phyloP scores from a whole-genome alignment of 1,140 invertebrate species.

The Leptinotarsa lineolata region DNA sequence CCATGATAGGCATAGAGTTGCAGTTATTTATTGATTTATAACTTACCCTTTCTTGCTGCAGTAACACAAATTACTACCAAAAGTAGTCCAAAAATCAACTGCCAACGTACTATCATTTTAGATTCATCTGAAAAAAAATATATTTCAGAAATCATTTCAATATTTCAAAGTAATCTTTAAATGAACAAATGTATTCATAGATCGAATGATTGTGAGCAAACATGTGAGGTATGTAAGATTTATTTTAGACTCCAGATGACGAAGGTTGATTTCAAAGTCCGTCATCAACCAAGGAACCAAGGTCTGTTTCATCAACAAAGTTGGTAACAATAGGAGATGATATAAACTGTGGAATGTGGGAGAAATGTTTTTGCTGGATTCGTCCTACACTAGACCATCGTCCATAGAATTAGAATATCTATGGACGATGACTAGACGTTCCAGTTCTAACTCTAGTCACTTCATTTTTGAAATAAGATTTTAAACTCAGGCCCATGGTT shows the following conservation, averaged over 20 bases:
- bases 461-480: too few species aligned
- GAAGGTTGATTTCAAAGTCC: too few species aligned
- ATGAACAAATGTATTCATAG: background rate
- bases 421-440: too few species aligned
- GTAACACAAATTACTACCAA: slow-evolving; percentile 26
- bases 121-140: slow-evolving; percentile 32
- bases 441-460: too few species aligned
- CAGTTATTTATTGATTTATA: background rate
- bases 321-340: too few species aligned
- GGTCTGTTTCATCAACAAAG: too few species aligned
- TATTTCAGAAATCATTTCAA: background rate
- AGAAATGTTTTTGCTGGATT: too few species aligned
- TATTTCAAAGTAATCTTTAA: background rate
- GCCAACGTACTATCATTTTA: slow-evolving; percentile 40
- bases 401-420: too few species aligned
- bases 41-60: slow-evolving; percentile 32
- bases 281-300: too few species aligned
- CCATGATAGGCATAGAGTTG: background rate
- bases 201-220: background rate
- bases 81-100: slow-evolving; percentile 32
- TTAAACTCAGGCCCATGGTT: too few species aligned
- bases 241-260: background rate
- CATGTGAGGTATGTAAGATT: background rate
- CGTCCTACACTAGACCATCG: too few species aligned
- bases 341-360: too few species aligned